Evolutionary conservation across 2,888 invertebrate genomes (phyloP), one percentile per base, ranked within the genome.

Genomic region (Sisyra terminalis): DNA sequence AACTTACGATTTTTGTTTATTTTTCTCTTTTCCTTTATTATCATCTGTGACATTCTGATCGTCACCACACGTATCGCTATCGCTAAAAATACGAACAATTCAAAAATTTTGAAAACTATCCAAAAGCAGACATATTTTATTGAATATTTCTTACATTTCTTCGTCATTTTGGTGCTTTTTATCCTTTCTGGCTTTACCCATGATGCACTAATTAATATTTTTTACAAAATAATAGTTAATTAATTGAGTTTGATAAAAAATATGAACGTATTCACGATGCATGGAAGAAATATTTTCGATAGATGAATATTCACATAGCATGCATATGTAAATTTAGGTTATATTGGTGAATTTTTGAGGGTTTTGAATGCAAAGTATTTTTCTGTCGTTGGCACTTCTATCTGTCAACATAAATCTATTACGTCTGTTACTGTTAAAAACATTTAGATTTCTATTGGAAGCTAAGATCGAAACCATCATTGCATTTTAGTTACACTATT

Each of bases 111-210:
- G 32, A 42, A 45, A 39, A 43, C 15, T 24, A 43, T 29, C 39
- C 30, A 29, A 13, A 18, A 44, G 40, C 50, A 50, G 32, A 51
- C 55, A 49, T 40, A 48, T 48, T 50, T 49, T 57, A 58, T 59
- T 52, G 51, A 52, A 50, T 52, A 50, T 49, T 53, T 62, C 70
- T 72, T 66, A 82, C 82, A 78, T 75, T 55, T 83, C 81, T 51
- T 82, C 81, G 50, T 74, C 77, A 58, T 72, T 71, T 59, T 70
- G 72, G 63, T 73, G 75, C 69, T 82, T 83, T 67, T 81, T 81
- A 60, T 78, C 76, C 65, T 83, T 84, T 73, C 83, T 84, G 60
- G 78, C 71, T 68, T 84, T 84, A 58, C 80, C 83, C 84, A 82
- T 82, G 50, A 50, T 55, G 50, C 14, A 44, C 24, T 24, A 24